phyloP scores from a whole-genome alignment of 2,888 invertebrate species.

The Cataglyphis altisquamis region DNA sequence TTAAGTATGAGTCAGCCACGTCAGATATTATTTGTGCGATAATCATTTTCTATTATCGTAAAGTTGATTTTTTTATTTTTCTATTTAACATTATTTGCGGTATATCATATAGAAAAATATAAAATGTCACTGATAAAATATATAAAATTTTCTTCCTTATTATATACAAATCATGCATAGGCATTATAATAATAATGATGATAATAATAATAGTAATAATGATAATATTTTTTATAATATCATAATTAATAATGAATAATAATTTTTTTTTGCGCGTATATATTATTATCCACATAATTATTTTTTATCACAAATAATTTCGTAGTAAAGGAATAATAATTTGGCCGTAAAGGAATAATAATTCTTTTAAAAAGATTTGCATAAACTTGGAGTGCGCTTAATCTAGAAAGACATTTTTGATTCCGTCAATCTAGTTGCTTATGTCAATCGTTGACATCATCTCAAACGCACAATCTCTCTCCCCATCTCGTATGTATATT shows the following conservation, averaged over 20 bases:
- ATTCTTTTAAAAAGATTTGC: not conserved
- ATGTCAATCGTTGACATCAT: not conserved
- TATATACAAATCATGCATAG: not conserved
- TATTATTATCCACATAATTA: not conserved
- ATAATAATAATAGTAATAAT: not conserved
- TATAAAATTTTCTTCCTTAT: not conserved
- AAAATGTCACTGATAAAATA: not conserved
- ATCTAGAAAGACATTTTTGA: not conserved
- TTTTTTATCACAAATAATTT: not conserved
- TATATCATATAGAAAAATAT: not conserved
- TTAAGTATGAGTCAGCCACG: conserved; percentile 21
- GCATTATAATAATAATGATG: not conserved
- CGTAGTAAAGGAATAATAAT: not conserved
- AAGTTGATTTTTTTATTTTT: not conserved
- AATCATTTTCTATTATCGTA: not conserved
- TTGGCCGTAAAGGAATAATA: not conserved
- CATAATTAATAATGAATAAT: not conserved
- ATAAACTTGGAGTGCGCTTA: not conserved
- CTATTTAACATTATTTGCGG: not conserved
- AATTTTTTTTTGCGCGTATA: not conserved
- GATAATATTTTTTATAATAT: not conserved
- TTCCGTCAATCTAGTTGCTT: not conserved
- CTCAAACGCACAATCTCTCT: not conserved
- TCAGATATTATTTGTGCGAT: conserved; percentile 3
- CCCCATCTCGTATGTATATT: conserved; percentile 23